Conservation (phyloP, 2,888 invertebrate species). For the Spilarctia lutea region DNA sequence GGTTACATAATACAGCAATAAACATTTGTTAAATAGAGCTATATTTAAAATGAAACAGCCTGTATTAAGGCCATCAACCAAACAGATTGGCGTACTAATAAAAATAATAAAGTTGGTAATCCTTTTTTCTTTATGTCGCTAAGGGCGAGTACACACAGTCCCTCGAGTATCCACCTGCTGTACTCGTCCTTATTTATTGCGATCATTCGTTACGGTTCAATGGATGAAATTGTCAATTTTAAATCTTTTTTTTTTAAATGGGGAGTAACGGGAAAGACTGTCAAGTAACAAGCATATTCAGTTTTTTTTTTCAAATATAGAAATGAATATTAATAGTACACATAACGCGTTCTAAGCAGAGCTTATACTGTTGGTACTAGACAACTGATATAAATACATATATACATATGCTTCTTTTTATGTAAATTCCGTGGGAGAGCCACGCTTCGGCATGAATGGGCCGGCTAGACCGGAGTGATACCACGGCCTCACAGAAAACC, state of each 20-base stretch:
- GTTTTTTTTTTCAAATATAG: neutral
- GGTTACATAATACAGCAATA: too few species aligned
- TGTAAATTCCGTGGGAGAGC: too few species aligned
- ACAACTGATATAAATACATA: too few species aligned
- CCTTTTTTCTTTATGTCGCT: slow-evolving; percentile 74
- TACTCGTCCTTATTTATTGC: slow-evolving; percentile 73
- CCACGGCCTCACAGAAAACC: too few species aligned
- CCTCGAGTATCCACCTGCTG: slow-evolving; percentile 76
- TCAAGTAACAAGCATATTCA: too few species aligned
- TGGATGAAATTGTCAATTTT: slow-evolving; percentile 66
- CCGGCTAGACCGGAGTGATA: too few species aligned
- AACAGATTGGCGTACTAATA: slow-evolving; percentile 73
- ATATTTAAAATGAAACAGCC: too few species aligned
- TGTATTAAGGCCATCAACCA: slow-evolving; percentile 58
- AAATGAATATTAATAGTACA: neutral
- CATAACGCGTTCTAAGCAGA: too few species aligned
- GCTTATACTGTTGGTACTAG: too few species aligned
- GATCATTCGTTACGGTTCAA: slow-evolving; percentile 70
- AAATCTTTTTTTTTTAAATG: slow-evolving; percentile 49
- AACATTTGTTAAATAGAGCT: too few species aligned
- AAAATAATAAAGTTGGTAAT: slow-evolving; percentile 81
- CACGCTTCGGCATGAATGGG: too few species aligned
- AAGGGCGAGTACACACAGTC: slow-evolving; percentile 73
- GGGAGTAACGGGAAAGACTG: slow-evolving; percentile 3
- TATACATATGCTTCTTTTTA: too few species aligned